These are phyloP conservation scores for Cybosia mesomella DNA, from an alignment of 2,888 invertebrate genomes.

Conservation along the genomic window DNA sequence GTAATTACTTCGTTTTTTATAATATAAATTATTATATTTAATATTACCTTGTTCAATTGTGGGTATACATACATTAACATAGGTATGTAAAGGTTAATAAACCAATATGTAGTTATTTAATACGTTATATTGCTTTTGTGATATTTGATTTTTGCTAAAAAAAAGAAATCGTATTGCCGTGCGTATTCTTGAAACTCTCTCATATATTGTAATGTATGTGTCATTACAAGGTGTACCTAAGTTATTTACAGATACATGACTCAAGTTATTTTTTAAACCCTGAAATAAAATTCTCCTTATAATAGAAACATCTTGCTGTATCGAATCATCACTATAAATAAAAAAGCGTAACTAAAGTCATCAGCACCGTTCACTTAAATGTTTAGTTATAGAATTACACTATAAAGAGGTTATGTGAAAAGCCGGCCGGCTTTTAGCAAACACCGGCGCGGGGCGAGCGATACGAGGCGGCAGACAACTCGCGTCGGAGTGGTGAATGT, in stretches of 20 bases:
- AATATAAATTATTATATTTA: background rate
- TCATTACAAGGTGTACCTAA: background rate
- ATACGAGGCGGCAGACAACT: slow-evolving; percentile 34
- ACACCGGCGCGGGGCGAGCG: slow-evolving; percentile 35
- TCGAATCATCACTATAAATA: slow-evolving; percentile 27
- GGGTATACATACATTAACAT: slow-evolving; percentile 4
- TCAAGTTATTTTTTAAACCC: background rate
- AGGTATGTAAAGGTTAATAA: background rate
- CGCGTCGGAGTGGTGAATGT: slow-evolving; percentile 33
- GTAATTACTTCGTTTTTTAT: background rate
- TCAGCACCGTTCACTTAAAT: slow-evolving; percentile 60
- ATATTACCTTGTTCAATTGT: background rate
- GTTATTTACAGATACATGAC: slow-evolving; percentile 5
- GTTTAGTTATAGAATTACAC: slow-evolving; percentile 65
- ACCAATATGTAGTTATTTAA: too few species aligned
- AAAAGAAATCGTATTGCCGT: too few species aligned
- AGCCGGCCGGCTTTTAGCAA: slow-evolving; percentile 74
- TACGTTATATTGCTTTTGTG: too few species aligned
- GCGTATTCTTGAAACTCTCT: background rate
- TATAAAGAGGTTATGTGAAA: slow-evolving; percentile 72
- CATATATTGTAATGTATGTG: background rate
- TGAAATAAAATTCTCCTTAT: slow-evolving; percentile 8
- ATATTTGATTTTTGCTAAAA: too few species aligned
- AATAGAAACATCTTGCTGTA: slow-evolving; percentile 3
- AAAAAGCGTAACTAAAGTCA: slow-evolving; percentile 28